Percentiles rank a stretch among this genome's conserved stretches.
Evolutionary conservation across 2,888 invertebrate genomes (phyloP).

Genomic region (Tanytarsus gracilentus): DNA sequence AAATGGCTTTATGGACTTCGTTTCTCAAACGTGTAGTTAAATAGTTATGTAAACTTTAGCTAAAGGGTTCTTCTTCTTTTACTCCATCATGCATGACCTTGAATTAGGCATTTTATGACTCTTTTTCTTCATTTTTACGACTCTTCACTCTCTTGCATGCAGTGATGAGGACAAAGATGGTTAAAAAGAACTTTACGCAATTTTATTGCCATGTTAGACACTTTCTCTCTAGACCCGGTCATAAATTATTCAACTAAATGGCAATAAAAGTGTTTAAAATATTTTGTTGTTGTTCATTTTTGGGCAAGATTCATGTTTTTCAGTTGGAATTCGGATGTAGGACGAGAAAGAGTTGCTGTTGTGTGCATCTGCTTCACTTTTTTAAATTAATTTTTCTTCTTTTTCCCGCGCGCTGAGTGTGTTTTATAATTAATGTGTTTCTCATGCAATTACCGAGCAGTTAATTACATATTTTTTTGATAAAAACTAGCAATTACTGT

Average conservation of each 20-base stretch:
- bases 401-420: no score
- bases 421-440: neutral
- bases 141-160: neutral
- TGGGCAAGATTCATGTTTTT: neutral
- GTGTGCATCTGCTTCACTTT: neutral
- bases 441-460: neutral
- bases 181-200: constrained; percentile 15
- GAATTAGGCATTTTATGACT: neutral
- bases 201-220: constrained; percentile 13
- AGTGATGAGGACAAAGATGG: neutral
- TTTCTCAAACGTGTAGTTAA: no score
- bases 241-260: constrained; percentile 2
- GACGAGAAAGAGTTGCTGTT: neutral
- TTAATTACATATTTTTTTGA: constrained; percentile 5
- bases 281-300: neutral
- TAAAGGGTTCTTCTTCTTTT: no score
- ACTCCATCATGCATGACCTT: constrained; percentile 4
- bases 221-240: neutral
- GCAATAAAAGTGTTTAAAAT: constrained; percentile 2
- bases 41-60: no score
- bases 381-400: no score
- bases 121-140: neutral
- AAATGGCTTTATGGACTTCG: no score
- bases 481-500: constrained; percentile 1
- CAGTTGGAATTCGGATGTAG: neutral